These are phyloP conservation scores for Epinotia bilunana DNA, from an alignment of 2,888 invertebrate species.

Conservation along the genomic window DNA sequence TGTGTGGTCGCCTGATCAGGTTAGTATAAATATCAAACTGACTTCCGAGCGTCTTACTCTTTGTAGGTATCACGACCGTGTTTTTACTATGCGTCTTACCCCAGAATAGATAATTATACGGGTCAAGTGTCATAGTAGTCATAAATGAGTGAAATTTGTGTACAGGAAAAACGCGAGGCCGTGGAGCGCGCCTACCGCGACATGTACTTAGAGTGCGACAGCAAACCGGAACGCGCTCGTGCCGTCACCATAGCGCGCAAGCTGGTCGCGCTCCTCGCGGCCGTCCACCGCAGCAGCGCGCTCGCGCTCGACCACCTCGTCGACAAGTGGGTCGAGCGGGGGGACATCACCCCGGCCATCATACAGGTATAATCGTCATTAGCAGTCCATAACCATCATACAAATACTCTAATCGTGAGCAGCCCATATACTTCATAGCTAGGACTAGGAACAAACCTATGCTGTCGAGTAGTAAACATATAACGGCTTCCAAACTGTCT, in stretches of 20 bases:
- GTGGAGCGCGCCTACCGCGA: constrained; percentile 91
- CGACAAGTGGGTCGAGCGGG: constrained; percentile 74
- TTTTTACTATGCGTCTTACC: too few species aligned
- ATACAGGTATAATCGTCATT: constrained; percentile 67
- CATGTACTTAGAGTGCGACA: constrained; percentile 86
- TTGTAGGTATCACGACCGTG: too few species aligned
- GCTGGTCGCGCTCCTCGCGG: constrained; percentile 62
- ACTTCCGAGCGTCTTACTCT: too few species aligned
- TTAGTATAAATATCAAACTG: constrained; percentile 53
- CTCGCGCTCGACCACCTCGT: constrained; percentile 75
- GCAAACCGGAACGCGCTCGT: constrained; percentile 77
- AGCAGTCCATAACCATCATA: too few species aligned
- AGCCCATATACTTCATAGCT: too few species aligned
- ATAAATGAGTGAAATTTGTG: background rate
- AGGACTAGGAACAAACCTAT: too few species aligned
- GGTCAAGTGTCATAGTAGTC: too few species aligned
- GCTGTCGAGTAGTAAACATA: too few species aligned
- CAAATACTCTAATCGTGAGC: too few species aligned
- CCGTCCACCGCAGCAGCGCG: constrained; percentile 73
- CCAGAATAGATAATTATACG: too few species aligned
- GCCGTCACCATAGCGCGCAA: constrained; percentile 67
- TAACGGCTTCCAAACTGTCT: too few species aligned
- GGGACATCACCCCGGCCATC: constrained; percentile 72
- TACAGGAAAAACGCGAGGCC: constrained; percentile 86
- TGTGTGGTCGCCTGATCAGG: constrained; percentile 92